phyloP scores from a whole-genome alignment of 2,888 invertebrate genomes.

The Parnassius mnemosyne region DNA sequence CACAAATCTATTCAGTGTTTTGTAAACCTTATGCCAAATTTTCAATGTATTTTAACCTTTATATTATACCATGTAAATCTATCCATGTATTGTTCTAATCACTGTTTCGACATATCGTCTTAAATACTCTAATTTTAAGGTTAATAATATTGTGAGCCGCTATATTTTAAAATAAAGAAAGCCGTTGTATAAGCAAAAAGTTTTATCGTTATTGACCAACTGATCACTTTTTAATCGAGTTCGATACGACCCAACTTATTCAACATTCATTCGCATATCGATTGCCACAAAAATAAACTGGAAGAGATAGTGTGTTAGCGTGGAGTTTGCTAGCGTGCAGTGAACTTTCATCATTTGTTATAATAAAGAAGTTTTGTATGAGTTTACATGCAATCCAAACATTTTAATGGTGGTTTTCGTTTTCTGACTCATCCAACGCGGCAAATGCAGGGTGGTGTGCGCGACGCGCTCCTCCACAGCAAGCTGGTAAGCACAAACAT shows the following conservation, averaged over 20 bases:
- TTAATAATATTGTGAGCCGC: slow-evolving; percentile 77
- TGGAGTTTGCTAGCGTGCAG: slow-evolving; percentile 72
- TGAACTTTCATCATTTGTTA: slow-evolving; percentile 47
- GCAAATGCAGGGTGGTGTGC: slow-evolving; percentile 65
- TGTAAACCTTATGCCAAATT: slow-evolving; percentile 76
- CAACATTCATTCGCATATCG: slow-evolving; percentile 68
- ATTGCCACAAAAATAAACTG: slow-evolving; percentile 74
- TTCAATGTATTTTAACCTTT: slow-evolving; percentile 60
- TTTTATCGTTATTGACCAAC: slow-evolving; percentile 75
- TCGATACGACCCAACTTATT: slow-evolving; percentile 61
- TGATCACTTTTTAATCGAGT: slow-evolving; percentile 63
- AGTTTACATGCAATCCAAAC: slow-evolving; percentile 38
- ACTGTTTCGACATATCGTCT: slow-evolving; percentile 79
- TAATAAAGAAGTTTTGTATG: slow-evolving; percentile 37
- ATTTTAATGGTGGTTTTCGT: slow-evolving; percentile 58
- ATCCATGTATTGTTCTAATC: slow-evolving; percentile 76
- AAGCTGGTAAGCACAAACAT: slow-evolving; percentile 55
- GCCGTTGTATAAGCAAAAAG: slow-evolving; percentile 78
- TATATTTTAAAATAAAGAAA: slow-evolving; percentile 81
- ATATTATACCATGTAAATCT: slow-evolving; percentile 54
- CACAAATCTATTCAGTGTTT: slow-evolving; percentile 58
- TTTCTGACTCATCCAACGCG: slow-evolving; percentile 77
- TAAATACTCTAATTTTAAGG: slow-evolving; percentile 71
- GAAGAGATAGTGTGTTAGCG: slow-evolving; percentile 75
- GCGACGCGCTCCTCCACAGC: slow-evolving; percentile 56